Evolutionary conservation across 2,113 vertebrate genomes (phyloP), one percentile per base, ranked within the genome.

Genomic region (Chloropsis hardwickii): DNA sequence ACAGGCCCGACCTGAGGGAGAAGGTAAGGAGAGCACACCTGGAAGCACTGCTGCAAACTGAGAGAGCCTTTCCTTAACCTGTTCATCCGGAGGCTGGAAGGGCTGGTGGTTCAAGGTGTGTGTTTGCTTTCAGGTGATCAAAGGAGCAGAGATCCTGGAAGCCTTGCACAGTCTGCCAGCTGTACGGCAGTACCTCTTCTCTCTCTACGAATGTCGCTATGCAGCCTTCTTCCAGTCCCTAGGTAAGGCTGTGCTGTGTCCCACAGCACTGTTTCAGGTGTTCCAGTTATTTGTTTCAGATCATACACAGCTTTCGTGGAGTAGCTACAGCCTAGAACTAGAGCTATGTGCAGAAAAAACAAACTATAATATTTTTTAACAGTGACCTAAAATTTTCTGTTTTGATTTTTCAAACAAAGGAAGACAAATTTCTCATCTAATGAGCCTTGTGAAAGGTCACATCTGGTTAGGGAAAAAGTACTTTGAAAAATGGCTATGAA

Each of bases 101-200:
- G 10, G 44, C 2, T 10, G 37, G 16, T 22, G 48, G 74, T 57
- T 37, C 33, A 81, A 72, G 17, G 0, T 6, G 29, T 48, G 48
- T 57, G 25, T 33, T 74, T 88, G 47, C 31, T 86, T 94, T 31
- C 86, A 99, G 99, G 99, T 99, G 33, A 99, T 99, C 83, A 99
- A 99, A 93, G 99, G 99, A 86, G 99, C 99, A 53, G 99, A 99
- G 98, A 99, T 99, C 80, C 98, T 99, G 88, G 99, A 99, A 89
- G 99, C 99, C 81, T 90, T 99, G 85, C 99, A 99, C 96, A 98
- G 99, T 90, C 98, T 99, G 67, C 99, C 99, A 11, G 88, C 98
- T 14, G 98, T 99, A 25, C 99, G 99, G 44, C 99, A 99, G 97
- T 99, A 99, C 74, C 98, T 99, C n/a, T 99, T 99, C 79, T 99